Evolutionary conservation across 2,888 invertebrate species (phyloP), one percentile per base, ranked within the genome.

Genomic region (Epinotia brunnichana): DNA sequence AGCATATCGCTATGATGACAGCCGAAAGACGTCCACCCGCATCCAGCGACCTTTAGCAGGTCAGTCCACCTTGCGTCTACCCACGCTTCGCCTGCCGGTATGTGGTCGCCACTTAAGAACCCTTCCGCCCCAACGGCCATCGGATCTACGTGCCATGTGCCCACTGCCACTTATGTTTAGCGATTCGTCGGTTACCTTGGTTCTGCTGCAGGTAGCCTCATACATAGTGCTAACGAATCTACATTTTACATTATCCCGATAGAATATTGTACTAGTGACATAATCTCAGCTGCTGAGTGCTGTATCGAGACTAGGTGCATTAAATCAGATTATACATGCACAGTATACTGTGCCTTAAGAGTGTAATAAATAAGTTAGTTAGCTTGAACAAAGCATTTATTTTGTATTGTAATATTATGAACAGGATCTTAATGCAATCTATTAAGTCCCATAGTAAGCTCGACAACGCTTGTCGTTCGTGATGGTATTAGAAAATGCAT

Each of bases 241-340:
- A 51, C n/a, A n/a, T 4, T 51, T 17, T 17, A 17, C 62, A 62
- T 62, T 4, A 62, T 62, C 29, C 35, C 29, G 24, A 54, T 10
- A 11, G 29, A 15, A 39, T 44, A 21, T 21, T 62, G n/a, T 48
- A 44, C n/a, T 62, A 44, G 44, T 44, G 29, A 62, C n/a, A 48
- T 48, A 48, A 48, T 48, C 62, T 24, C 11, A 39, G 24, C 24
- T 10, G 48, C 62, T 29, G 51, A 48, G 62, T 29, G 51, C 51
- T 29, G 9, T 29, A 29, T 62, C 48, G 62, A 51, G 24, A n/a
- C 57, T 24, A 35, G 35, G 7, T 35, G 17, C 51, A 62, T 62
- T 51, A 29, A 62, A 62, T 62, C 17, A 29, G 48, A 62, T 62
- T 62, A 48, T 48, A n/a, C 21, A 48, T n/a, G 61, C 61, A 24